Evolutionary conservation across 1,140 invertebrate genomes (phyloP), one percentile per base, ranked within the genome.

Genomic region (Reticulitermes speratus): DNA sequence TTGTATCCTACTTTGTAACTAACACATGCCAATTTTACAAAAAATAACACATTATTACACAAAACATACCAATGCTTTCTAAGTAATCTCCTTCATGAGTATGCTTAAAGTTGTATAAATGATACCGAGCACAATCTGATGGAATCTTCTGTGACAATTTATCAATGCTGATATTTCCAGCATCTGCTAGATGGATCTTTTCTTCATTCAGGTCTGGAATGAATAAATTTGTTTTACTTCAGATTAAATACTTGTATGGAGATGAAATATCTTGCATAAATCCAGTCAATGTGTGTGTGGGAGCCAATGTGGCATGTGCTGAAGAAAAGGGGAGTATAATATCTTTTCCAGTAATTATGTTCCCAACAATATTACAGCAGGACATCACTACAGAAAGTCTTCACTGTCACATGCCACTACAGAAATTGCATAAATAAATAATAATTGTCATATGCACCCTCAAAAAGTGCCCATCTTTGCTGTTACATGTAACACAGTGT

Each of bases 91-190:
- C 97, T 92, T 99, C 97, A 89, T 98, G 96, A 0, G 95, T 96
- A 91, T 99, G 98, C 88, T 96, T 95, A 91, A 97, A 99, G 87
- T 95, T 94, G 90, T 96, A 98, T 9, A 99, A 91, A 92, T 99
- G 98, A 91, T 99, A 99, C 89, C 98, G 94, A 23, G 97, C 97
- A 89, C 94, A 93, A 89, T 98, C 95, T 6, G 92, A 93, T 83
- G 98, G 98, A 87, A 99, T 94, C 91, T 96, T 94, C 5, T 93
- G 93, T 1, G 95, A 93, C 81, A 99, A 90, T 88, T 94, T 93
- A 32, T 92, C 91, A 87, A 95, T 93, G 82, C 92, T 93, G 55
- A 92, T 90, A 82, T 94, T 92, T 84, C 92, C 92, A 11, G 93
- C 93, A 89, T 92, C 93, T 1, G 95, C 95, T 87, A 98, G 91